Conservation (phyloP, 2,113 vertebrate genomes). For the Nerophis ophidion region DNA sequence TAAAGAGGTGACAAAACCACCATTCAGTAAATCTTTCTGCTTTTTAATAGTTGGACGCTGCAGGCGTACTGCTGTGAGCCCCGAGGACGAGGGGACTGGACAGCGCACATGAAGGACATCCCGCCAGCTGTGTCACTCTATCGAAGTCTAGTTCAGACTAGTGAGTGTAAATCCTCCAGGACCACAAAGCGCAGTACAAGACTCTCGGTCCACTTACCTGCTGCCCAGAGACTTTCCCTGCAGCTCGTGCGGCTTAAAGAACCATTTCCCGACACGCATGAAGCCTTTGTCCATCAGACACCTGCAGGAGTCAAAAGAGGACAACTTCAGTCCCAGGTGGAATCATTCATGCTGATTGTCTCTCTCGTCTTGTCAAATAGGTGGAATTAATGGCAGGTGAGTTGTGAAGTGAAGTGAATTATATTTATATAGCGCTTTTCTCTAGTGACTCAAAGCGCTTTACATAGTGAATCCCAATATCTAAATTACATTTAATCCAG, state of each 20-base stretch:
- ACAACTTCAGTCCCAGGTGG: background rate
- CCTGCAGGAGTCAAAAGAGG: slow-evolving; percentile 61
- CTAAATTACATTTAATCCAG: too few relatives aligned
- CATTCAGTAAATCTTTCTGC: too few relatives aligned
- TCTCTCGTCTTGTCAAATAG: too few relatives aligned
- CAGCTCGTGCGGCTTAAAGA: slow-evolving; percentile 90
- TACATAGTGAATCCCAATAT: too few relatives aligned
- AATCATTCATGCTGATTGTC: too few relatives aligned
- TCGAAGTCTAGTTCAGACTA: background rate
- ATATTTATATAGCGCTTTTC: too few relatives aligned
- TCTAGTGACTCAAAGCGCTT: too few relatives aligned
- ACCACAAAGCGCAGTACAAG: background rate
- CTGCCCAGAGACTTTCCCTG: slow-evolving; percentile 88
- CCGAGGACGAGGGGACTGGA: slow-evolving; percentile 29
- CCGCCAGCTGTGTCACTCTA: slow-evolving; percentile 19
- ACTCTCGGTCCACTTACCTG: slow-evolving; percentile 74
- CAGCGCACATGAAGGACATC: slow-evolving; percentile 30
- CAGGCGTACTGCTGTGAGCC: slow-evolving; percentile 35
- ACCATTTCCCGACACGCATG: slow-evolving; percentile 93
- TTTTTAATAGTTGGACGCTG: slow-evolving; percentile 44
- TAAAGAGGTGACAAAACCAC: too few relatives aligned
- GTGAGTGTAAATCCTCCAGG: too few relatives aligned
- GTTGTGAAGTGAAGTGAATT: too few relatives aligned
- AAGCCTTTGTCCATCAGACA: slow-evolving; percentile 98
- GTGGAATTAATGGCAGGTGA: too few relatives aligned